Percentiles rank a stretch among this genome's conserved stretches.
These are phyloP conservation scores for Paradoxurus hermaphroditus DNA, from an alignment of 2,113 vertebrate species.

Conservation along the genomic window DNA sequence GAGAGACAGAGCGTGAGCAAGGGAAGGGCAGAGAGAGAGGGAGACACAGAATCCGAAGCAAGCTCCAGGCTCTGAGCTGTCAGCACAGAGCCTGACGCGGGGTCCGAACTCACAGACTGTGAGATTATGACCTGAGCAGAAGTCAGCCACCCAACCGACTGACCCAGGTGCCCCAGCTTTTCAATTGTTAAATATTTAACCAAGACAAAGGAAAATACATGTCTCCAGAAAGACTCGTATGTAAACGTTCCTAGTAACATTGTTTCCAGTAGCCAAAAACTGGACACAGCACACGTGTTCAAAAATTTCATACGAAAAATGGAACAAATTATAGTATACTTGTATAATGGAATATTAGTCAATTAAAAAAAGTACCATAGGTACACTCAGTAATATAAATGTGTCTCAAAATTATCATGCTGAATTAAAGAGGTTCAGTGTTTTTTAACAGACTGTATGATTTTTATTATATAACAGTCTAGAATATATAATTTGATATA, in stretches of 20 bases:
- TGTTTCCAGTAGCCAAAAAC: not conserved
- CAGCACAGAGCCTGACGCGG: no score
- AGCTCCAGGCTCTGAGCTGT: no score
- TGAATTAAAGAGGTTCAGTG: not conserved
- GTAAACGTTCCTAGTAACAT: not conserved
- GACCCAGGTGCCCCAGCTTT: no score
- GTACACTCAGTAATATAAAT: not conserved
- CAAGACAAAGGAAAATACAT: not conserved
- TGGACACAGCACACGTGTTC: not conserved
- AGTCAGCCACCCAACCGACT: no score
- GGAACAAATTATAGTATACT: not conserved
- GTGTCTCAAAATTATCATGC: not conserved
- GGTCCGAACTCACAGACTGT: no score
- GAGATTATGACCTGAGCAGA: no score
- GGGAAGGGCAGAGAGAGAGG: no score
- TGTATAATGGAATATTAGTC: not conserved
- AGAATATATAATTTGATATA: not conserved
- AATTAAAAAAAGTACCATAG: not conserved
- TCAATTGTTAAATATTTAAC: not conserved
- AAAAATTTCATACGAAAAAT: not conserved
- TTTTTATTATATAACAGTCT: not conserved
- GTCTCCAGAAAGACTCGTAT: not conserved
- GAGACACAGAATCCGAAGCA: no score
- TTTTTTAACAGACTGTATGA: not conserved
- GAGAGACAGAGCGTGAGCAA: no score